Conservation (phyloP, 2,113 vertebrate genomes). For the Seriola dumerili region DNA sequence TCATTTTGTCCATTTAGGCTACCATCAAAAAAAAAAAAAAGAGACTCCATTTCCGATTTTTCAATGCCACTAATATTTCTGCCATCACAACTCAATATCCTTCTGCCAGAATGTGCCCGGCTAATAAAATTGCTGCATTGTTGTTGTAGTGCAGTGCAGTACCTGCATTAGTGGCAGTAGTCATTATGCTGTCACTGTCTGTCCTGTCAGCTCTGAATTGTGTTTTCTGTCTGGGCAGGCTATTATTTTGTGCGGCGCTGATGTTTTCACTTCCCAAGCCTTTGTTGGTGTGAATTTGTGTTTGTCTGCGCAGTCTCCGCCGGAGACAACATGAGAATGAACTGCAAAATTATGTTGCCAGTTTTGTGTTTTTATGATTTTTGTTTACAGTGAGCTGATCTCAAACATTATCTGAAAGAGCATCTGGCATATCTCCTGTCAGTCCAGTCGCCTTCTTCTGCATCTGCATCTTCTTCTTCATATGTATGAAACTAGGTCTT, state of each 20-base stretch:
- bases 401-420: slow-evolving; percentile 40
- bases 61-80: slow-evolving; percentile 49
- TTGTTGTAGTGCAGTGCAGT: slow-evolving; percentile 51
- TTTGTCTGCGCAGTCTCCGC: slow-evolving; percentile 16
- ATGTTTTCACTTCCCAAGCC: slow-evolving; percentile 27
- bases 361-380: slow-evolving; percentile 9
- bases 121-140: slow-evolving; percentile 63
- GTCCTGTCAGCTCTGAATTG: slow-evolving; percentile 54
- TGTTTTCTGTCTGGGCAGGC: slow-evolving; percentile 48
- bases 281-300: slow-evolving; percentile 34
- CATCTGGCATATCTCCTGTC: slow-evolving; percentile 7
- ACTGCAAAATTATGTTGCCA: slow-evolving; percentile 4
- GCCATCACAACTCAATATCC: slow-evolving; percentile 44
- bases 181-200: slow-evolving; percentile 70
- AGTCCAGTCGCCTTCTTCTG: background rate
- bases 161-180: slow-evolving; percentile 49
- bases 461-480: background rate
- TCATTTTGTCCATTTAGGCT: slow-evolving; percentile 41
- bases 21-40: slow-evolving; percentile 24
- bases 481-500: background rate
- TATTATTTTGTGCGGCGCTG: slow-evolving; percentile 43
- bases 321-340: slow-evolving; percentile 30
- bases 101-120: slow-evolving; percentile 26
- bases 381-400: slow-evolving; percentile 23
- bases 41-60: slow-evolving; percentile 41